These are phyloP conservation scores for Trinorchestia longiramus DNA, from an alignment of 1,140 invertebrate species.

Conservation along the genomic window DNA sequence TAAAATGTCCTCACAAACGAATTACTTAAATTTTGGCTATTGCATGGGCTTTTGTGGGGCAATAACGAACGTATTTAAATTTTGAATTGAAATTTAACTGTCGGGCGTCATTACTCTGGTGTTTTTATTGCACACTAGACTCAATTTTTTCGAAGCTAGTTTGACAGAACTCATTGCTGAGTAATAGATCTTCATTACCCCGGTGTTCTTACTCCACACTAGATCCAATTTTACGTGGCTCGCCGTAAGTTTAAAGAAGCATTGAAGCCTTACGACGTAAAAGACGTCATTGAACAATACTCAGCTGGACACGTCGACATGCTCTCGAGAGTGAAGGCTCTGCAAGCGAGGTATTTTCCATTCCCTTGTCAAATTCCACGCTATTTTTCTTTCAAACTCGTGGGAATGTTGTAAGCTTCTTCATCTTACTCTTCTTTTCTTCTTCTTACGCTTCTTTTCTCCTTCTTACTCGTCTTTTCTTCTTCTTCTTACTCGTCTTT, in stretches of 20 bases:
- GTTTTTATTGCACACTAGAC: not conserved
- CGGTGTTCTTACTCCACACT: conserved; percentile 67
- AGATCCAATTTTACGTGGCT: conserved; percentile 92
- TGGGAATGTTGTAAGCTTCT: conserved; percentile 23
- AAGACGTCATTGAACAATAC: conserved; percentile 97
- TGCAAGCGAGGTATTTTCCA: conserved; percentile 81
- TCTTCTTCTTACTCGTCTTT: not conserved
- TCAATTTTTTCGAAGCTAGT: not conserved
- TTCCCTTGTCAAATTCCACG: not conserved
- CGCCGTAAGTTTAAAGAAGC: conserved; percentile 94
- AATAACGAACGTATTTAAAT: no score
- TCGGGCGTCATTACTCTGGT: not conserved
- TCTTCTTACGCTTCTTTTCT: no score
- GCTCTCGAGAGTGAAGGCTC: conserved; percentile 86
- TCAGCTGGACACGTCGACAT: conserved; percentile 92
- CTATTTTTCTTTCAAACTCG: conserved; percentile 18
- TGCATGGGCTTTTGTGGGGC: no score
- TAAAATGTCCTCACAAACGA: no score
- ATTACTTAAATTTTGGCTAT: no score
- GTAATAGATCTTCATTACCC: not conserved
- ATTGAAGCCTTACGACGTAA: conserved; percentile 95
- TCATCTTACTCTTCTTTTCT: not conserved
- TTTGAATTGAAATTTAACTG: no score
- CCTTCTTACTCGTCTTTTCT: no score
- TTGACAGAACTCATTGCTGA: not conserved